phyloP scores from a whole-genome alignment of 2,797 vertebrate genomes.

The Esox lucius region DNA sequence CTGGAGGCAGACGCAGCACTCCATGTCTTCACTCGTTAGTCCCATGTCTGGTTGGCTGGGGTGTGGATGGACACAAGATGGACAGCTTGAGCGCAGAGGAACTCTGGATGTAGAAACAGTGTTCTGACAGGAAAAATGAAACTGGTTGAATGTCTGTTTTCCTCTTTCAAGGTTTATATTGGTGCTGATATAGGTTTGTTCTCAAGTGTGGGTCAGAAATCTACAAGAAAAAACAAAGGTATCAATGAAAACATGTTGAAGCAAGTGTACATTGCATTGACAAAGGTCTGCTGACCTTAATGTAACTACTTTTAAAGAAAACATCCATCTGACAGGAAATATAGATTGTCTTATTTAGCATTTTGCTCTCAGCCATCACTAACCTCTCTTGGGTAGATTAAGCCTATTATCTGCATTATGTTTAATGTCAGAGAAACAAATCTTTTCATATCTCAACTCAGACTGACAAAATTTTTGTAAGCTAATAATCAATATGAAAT shows the following conservation, averaged over 20 bases:
- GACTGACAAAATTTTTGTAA: background rate
- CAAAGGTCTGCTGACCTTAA: background rate
- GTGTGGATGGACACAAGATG: background rate
- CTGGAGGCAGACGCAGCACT: constrained; percentile 62
- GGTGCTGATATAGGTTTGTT: background rate
- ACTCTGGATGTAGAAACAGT: background rate
- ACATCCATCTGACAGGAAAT: too few relatives aligned
- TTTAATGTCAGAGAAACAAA: too few relatives aligned
- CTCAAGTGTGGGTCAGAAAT: background rate
- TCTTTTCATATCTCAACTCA: background rate
- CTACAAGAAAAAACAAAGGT: background rate
- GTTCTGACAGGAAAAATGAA: background rate
- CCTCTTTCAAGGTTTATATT: background rate
- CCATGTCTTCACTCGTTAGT: constrained; percentile 21
- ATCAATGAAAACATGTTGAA: background rate
- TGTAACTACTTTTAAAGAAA: too few relatives aligned
- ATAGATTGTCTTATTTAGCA: too few relatives aligned
- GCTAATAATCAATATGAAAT: background rate
- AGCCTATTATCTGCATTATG: too few relatives aligned
- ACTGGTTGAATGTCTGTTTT: background rate
- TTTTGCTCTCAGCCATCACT: too few relatives aligned
- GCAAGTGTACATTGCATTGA: background rate
- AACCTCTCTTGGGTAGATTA: too few relatives aligned
- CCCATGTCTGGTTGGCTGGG: constrained; percentile 30
- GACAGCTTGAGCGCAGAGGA: background rate